These are phyloP conservation scores for Drosophila albomicans DNA, from an alignment of 1,140 invertebrate species.

Conservation along the genomic window DNA sequence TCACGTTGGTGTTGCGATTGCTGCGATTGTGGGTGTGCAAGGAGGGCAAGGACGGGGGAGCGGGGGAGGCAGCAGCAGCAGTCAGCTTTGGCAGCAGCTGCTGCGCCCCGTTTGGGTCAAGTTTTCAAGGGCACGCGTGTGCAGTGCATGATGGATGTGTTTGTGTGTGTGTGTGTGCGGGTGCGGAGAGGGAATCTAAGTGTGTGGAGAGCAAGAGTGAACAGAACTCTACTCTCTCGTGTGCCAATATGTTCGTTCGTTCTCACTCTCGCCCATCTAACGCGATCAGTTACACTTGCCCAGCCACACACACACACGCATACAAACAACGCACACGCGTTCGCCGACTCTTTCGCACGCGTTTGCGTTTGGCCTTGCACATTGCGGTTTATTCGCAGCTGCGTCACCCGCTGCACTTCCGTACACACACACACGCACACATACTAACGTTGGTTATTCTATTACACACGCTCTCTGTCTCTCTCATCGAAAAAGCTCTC, in stretches of 20 bases:
- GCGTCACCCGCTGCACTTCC: slow-evolving; percentile 75
- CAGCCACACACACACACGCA: slow-evolving; percentile 24
- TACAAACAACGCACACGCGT: slow-evolving; percentile 22
- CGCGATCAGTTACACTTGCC: slow-evolving; percentile 70
- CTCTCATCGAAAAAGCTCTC: neutral
- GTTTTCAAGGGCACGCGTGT: slow-evolving; percentile 80
- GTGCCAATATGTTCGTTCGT: slow-evolving; percentile 15
- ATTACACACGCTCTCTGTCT: slow-evolving; percentile 10
- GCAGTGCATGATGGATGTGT: slow-evolving; percentile 20
- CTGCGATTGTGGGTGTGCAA: neutral
- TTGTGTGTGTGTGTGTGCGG: neutral
- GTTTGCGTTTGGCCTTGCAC: slow-evolving; percentile 67
- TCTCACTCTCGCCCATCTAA: slow-evolving; percentile 52
- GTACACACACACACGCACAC: slow-evolving; percentile 50
- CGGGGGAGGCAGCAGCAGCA: slow-evolving; percentile 4
- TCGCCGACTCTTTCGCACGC: slow-evolving; percentile 65
- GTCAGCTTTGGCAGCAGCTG: slow-evolving; percentile 63
- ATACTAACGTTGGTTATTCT: neutral
- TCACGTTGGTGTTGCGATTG: slow-evolving; percentile 23
- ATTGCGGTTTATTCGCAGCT: slow-evolving; percentile 53
- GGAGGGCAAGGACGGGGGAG: neutral
- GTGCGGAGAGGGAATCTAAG: neutral
- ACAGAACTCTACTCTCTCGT: too few species aligned
- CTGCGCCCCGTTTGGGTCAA: slow-evolving; percentile 66
- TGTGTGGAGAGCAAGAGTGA: too few species aligned